Percentiles rank a stretch among this genome's conserved stretches.
phyloP scores from a whole-genome alignment of 2,888 invertebrate species.

The Linyphia triangularis region DNA sequence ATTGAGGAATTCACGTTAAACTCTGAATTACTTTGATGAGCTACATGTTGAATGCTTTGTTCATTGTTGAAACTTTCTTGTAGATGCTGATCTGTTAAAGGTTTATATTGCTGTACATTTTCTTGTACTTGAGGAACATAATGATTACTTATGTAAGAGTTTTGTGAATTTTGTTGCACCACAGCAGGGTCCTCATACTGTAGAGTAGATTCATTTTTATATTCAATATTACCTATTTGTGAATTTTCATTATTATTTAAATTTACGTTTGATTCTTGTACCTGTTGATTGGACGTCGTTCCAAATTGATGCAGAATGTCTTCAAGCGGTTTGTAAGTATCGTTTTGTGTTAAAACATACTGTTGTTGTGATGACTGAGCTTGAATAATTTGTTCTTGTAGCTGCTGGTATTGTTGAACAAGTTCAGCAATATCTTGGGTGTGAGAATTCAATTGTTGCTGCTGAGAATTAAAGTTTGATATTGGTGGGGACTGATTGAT shows the following conservation, averaged over 20 bases:
- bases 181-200: not conserved
- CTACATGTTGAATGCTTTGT: not conserved
- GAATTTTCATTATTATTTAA: not conserved
- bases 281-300: not conserved
- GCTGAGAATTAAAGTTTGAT: not conserved
- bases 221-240: not conserved
- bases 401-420: slow-evolving; percentile 15
- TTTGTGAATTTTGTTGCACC: slow-evolving; percentile 5
- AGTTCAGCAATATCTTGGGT: slow-evolving; percentile 1
- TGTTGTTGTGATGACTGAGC: slow-evolving; percentile 22
- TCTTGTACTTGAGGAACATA: slow-evolving; percentile 5
- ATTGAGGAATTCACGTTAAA: too few species aligned
- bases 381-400: slow-evolving; percentile 7
- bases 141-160: slow-evolving; percentile 50
- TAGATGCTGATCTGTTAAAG: not conserved
- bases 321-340: not conserved
- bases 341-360: not conserved
- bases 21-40: not conserved
- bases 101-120: not conserved
- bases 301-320: not conserved
- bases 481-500: not conserved
- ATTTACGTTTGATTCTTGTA: not conserved
- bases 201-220: not conserved
- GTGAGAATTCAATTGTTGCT: slow-evolving; percentile 1
- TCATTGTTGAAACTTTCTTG: not conserved